Evolutionary conservation across 2,888 invertebrate species (phyloP).

Genomic region (Dryadula phaetusa): DNA sequence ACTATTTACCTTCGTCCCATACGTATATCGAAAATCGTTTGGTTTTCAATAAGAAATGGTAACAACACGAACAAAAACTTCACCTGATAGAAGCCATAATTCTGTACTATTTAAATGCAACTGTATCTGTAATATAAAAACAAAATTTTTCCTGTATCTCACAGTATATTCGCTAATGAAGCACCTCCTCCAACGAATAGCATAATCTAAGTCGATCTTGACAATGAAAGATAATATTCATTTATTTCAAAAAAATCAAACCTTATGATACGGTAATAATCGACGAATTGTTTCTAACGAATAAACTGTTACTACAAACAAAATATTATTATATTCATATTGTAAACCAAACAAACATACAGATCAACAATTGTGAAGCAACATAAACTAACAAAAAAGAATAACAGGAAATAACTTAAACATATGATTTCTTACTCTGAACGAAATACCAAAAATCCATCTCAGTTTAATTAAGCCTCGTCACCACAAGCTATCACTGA

Average conservation of each 20-base stretch:
- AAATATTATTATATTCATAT: too few species aligned
- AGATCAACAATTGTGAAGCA: neutral
- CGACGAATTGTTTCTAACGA: neutral
- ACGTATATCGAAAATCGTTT: neutral
- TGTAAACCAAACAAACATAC: too few species aligned
- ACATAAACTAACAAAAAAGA: neutral
- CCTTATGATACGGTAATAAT: neutral
- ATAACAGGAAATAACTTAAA: neutral
- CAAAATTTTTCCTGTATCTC: neutral
- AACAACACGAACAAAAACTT: neutral
- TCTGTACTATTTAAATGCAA: neutral
- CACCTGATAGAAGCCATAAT: neutral
- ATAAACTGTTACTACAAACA: too few species aligned
- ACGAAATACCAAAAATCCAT: slow-evolving; percentile 30
- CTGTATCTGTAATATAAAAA: neutral
- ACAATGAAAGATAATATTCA: too few species aligned
- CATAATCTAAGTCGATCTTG: too few species aligned
- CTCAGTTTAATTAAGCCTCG: slow-evolving; percentile 43
- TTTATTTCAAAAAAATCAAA: too few species aligned
- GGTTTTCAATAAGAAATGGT: neutral
- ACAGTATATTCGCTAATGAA: neutral
- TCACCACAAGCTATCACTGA: slow-evolving; percentile 45
- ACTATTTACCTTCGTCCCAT: slow-evolving; percentile 45
- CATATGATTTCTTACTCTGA: neutral
- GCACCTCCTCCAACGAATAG: too few species aligned